These are phyloP conservation scores for Andrena marginata DNA, from an alignment of 2,888 invertebrate genomes.

Conservation along the genomic window DNA sequence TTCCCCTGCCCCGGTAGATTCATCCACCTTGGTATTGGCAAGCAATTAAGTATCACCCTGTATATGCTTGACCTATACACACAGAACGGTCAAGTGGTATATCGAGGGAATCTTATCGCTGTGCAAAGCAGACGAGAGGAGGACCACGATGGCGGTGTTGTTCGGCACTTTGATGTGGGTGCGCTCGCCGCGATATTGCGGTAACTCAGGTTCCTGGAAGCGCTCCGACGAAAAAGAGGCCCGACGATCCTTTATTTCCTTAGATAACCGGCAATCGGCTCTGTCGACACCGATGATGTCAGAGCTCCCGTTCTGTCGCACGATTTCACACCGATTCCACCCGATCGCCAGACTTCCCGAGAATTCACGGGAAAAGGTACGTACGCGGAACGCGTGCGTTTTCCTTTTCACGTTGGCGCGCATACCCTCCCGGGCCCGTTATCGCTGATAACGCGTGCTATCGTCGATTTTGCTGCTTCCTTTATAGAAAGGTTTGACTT, in stretches of 20 bases:
- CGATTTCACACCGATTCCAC: constrained; percentile 13
- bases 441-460: constrained; percentile 12
- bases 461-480: constrained; percentile 36
- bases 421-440: not conserved
- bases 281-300: constrained; percentile 59
- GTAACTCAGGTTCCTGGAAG: constrained; percentile 72
- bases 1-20: not conserved
- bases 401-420: not conserved
- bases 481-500: constrained; percentile 23
- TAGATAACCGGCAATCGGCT: constrained; percentile 62
- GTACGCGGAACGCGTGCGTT: not conserved
- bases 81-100: constrained; percentile 56
- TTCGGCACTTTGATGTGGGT: constrained; percentile 72
- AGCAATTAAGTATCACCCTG: constrained; percentile 11
- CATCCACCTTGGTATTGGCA: not conserved
- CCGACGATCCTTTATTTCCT: constrained; percentile 72
- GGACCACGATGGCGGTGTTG: constrained; percentile 52
- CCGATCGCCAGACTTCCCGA: not conserved
- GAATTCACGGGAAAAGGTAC: not conserved
- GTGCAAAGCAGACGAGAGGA: constrained; percentile 70
- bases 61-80: constrained; percentile 34
- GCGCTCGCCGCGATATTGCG: constrained; percentile 68
- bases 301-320: constrained; percentile 58
- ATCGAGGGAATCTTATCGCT: constrained; percentile 75
- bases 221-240: constrained; percentile 60